phyloP scores from a whole-genome alignment of 2,113 vertebrate species.

The Porphyrio hochstetteri region DNA sequence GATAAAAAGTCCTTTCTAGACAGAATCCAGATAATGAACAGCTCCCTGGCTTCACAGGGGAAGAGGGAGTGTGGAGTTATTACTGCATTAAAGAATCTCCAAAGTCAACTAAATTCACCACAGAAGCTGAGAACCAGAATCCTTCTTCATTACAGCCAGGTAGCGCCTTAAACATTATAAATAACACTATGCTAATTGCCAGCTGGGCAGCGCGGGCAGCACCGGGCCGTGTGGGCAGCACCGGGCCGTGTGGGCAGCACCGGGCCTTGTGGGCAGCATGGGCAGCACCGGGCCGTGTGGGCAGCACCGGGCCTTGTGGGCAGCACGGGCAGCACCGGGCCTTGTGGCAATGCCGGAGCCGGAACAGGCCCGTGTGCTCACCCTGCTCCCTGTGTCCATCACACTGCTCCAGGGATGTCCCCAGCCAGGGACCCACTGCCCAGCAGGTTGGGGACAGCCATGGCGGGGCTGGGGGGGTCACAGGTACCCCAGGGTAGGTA shows the following conservation, averaged over 20 bases:
- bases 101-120: slow-evolving; percentile 45
- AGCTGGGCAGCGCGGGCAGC: not conserved
- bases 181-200: not conserved
- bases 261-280: not conserved
- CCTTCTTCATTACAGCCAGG: slow-evolving; percentile 39
- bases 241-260: no score
- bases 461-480: fast-evolving
- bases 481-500: not conserved
- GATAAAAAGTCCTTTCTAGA: slow-evolving; percentile 68
- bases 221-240: not conserved
- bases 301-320: no score
- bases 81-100: slow-evolving; percentile 63
- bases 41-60: slow-evolving; percentile 45
- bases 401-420: fast-evolving
- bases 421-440: fast-evolving
- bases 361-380: fast-evolving
- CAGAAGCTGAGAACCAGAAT: not conserved
- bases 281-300: no score
- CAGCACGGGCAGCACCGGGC: not conserved
- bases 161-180: not conserved
- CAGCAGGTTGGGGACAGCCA: not conserved
- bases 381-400: not conserved
- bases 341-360: not conserved
- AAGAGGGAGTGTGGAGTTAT: slow-evolving; percentile 52
- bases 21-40: slow-evolving; percentile 65